Evolutionary conservation across 2,888 invertebrate genomes (phyloP).

Genomic region (Phasia obesa): DNA sequence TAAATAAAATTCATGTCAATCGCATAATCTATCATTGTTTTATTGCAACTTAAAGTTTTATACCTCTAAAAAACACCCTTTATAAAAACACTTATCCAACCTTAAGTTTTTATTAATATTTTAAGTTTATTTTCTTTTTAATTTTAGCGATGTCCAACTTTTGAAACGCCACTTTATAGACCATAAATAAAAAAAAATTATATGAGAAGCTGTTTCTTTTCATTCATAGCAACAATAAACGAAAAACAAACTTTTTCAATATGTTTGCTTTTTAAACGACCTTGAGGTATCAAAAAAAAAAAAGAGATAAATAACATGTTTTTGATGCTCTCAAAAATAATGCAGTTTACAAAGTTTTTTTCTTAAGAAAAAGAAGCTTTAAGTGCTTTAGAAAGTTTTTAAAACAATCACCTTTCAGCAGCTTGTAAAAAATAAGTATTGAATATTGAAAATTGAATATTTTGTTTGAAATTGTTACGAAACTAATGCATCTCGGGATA

Average conservation of each 20-base stretch:
- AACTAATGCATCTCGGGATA: too few species aligned
- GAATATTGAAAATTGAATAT: too few species aligned
- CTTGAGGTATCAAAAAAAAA: slow-evolving; percentile 2
- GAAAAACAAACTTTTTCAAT: slow-evolving; percentile 36
- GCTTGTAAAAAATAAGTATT: not conserved
- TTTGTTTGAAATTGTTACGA: too few species aligned
- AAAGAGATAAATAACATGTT: not conserved
- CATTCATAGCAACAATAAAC: not conserved
- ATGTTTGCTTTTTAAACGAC: slow-evolving; percentile 21
- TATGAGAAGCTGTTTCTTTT: not conserved
- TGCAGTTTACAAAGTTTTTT: not conserved
- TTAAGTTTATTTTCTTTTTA: not conserved
- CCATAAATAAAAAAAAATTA: slow-evolving; percentile 15
- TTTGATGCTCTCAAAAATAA: slow-evolving; percentile 19
- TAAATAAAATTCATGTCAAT: too few species aligned
- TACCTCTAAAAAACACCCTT: too few species aligned
- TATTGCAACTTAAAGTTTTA: too few species aligned
- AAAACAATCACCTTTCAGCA: slow-evolving; percentile 26
- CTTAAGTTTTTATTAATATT: too few species aligned
- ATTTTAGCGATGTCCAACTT: slow-evolving; percentile 11
- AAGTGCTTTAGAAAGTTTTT: slow-evolving; percentile 28
- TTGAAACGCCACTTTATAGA: not conserved
- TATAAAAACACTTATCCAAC: too few species aligned
- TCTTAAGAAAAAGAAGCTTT: not conserved
- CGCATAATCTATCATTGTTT: too few species aligned